Conservation (phyloP, 2,113 vertebrate genomes). For the Tragelaphus strepsiceros region DNA sequence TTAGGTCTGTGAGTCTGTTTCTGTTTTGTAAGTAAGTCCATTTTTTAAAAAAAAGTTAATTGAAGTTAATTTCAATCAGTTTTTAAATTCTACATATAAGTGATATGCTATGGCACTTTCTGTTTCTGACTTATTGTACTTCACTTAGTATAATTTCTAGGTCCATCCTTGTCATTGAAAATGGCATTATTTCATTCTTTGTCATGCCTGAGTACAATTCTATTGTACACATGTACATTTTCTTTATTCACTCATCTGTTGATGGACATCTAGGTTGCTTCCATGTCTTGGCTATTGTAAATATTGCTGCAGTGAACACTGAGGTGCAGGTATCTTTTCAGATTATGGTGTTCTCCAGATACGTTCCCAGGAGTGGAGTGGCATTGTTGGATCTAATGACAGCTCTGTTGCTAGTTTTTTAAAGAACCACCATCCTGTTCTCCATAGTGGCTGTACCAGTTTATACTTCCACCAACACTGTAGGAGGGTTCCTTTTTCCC, state of each 20-base stretch:
- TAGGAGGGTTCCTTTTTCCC: not conserved
- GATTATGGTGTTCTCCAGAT: not conserved
- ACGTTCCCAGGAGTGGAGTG: not conserved
- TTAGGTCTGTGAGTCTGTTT: not conserved
- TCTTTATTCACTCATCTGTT: not conserved
- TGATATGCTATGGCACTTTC: not conserved
- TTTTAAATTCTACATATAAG: not conserved
- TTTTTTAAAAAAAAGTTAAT: not conserved
- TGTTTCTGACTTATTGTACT: not conserved
- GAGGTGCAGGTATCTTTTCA: not conserved
- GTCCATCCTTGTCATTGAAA: not conserved
- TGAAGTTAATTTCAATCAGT: not conserved
- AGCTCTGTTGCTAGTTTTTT: not conserved
- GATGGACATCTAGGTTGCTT: not conserved
- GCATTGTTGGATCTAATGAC: not conserved
- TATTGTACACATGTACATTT: not conserved
- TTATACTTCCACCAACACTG: not conserved
- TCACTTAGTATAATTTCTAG: not conserved
- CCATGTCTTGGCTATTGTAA: not conserved
- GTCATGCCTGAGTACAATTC: not conserved
- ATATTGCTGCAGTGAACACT: not conserved
- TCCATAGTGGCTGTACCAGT: not conserved
- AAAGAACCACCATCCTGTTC: not conserved
- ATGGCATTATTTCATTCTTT: not conserved
- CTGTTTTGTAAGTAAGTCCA: not conserved